Base-by-base conservation (phyloP, 1,140 invertebrate species). In the Drosophila repleta region DNA sequence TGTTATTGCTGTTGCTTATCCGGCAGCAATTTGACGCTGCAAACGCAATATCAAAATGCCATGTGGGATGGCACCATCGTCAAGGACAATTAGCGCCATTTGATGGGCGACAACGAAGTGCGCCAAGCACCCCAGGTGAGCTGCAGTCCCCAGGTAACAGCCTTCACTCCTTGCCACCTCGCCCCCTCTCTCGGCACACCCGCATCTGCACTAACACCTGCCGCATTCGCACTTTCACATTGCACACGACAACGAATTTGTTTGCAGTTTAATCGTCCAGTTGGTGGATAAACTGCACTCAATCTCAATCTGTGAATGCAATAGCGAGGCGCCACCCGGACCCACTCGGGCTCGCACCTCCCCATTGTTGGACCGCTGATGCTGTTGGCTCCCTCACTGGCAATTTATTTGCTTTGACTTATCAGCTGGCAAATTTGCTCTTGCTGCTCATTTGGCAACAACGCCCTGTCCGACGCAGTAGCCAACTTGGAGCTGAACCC, bases 81-180 rank as follows among this genome's bases (percentile, higher is more conserved):
- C 82, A 85, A 85, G 82, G 82, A 85, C 82, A 85, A 85, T 85
- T 85, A 85, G 82, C 71, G 78, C 70, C 78, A 70, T 77, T 77
- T 74, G 71, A 82, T 81, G 84, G 60, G 58, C 77, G 63, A 76
- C 61, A 60, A 60, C 37, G 21, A 58, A 56, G 39, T 29, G 20
- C 43, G 18, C 24, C 32, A 45, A 56, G 15, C 41, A 15, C n/a
- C 21, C 24, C 46, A 15, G 17, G 48, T 45, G 13, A 21, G n/a
- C 20, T 37, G n/a, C 32, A 45, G 37, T 39, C 21, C 29, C 48
- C 63, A n/a, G 6, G 15, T 35, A 21, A 43, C 35, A 10, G 15
- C 24, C 26, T 17, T 17, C 45, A n/a, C 8, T 35, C 48, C 24
- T 11, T 20, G 1, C 39, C 26, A 18, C 57, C 35, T 46, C 32